Evolutionary conservation across 1,140 invertebrate genomes (phyloP).

Genomic region (Galendromus occidentalis): DNA sequence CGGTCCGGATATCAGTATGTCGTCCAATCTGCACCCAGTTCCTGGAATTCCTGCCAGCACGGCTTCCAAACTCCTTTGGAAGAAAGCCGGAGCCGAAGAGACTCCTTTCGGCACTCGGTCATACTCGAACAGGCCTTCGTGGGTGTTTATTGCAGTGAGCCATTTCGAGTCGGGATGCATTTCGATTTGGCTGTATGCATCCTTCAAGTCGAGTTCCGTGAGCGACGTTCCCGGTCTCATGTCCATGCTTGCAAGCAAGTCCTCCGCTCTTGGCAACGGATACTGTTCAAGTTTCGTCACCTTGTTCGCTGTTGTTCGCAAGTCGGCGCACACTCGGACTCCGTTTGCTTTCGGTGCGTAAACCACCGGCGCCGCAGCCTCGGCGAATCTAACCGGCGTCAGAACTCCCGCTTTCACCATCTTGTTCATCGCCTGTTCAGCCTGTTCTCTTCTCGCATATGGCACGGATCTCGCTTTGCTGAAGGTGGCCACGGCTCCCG

Average conservation of each 20-base stretch:
- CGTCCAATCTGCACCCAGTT: too few species aligned
- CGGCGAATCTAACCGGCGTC: too few species aligned
- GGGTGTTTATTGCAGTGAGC: slow-evolving; percentile 22
- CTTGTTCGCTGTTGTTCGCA: not conserved
- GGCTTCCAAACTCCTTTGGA: too few species aligned
- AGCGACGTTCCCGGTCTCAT: slow-evolving; percentile 18
- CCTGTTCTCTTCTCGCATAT: not conserved
- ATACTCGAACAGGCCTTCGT: slow-evolving; percentile 21
- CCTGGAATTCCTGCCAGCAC: too few species aligned
- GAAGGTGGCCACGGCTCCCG: too few species aligned
- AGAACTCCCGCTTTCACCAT: not conserved
- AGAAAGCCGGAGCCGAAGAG: too few species aligned
- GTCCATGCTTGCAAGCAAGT: slow-evolving; percentile 18
- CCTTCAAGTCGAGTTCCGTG: slow-evolving; percentile 20
- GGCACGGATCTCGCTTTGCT: not conserved
- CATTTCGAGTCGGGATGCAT: slow-evolving; percentile 21
- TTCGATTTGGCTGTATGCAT: slow-evolving; percentile 21
- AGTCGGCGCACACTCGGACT: too few species aligned
- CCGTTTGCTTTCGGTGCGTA: too few species aligned
- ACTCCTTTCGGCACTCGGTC: too few species aligned
- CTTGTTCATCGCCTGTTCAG: not conserved
- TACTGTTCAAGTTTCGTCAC: slow-evolving; percentile 11
- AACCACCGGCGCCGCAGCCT: too few species aligned
- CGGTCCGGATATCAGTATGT: too few species aligned
- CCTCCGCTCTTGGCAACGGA: slow-evolving; percentile 21